Base-by-base conservation (phyloP, 2,113 vertebrate species). In the Martes martes region DNA sequence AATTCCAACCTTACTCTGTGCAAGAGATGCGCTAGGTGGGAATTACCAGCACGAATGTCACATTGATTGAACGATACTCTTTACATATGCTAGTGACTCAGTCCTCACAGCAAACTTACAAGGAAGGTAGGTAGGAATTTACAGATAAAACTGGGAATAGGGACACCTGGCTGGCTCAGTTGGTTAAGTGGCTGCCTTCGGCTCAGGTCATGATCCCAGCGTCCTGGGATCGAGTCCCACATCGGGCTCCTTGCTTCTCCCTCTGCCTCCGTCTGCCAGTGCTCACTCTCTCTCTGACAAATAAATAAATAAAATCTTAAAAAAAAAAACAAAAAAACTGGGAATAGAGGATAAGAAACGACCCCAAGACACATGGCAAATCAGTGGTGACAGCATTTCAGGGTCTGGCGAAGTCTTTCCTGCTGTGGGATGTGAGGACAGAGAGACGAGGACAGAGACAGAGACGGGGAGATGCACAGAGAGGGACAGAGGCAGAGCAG, bases 331-430 rank as follows among this genome's bases (percentile, higher is more conserved):
- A 42, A 42, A 42, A 23, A 39, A 87, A 39, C 55, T 5, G 39
- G 82, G 24, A 11, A 74, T 36, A 42, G 8, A 16, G 42, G 83
- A 2, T 67, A 47, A 33, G 69, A 33, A 36, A 13, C n/a, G 23
- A n/a, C 21, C 39, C 26, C 36, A 59, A 6, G 91, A 67, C 84
- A 11, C 9, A 11, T 0, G 4, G 11, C 23, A 4, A 45, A 50
- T 8, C 39, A 10, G 0, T 2, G 1, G 3, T 13, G 15, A 11
- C 39, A 11, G 63, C 50, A 16, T 13, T 16, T 42, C 59, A 13
- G 11, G 23, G 24, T 10, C 31, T 36, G 18, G 94, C 14, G 5
- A 5, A 3, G 19, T 14, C 39, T 39, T 23, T 39, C 67, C 42
- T 21, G 28, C 28, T 9, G 28, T 10, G 33, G 94, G 31, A 7